phyloP scores from a whole-genome alignment of 2,888 invertebrate species.

The Lasius platythorax region DNA sequence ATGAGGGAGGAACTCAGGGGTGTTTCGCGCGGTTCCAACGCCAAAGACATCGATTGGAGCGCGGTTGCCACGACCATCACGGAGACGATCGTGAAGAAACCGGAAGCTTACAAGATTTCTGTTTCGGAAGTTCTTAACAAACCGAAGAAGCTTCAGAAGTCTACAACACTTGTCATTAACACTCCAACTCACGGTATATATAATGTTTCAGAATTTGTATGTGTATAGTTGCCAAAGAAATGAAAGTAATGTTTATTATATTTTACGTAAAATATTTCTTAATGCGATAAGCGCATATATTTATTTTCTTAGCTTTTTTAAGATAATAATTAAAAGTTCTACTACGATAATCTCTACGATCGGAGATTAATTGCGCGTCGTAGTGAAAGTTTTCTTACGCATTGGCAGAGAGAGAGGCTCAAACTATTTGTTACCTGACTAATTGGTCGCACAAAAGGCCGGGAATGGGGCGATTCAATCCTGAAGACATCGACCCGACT shows the following conservation, averaged over 20 bases:
- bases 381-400: constrained; percentile 5
- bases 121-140: constrained; percentile 90
- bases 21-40: constrained; percentile 93
- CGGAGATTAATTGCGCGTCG: background rate
- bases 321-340: background rate
- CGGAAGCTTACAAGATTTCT: constrained; percentile 92
- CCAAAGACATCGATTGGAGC: constrained; percentile 95
- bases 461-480: constrained; percentile 94
- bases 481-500: constrained; percentile 94
- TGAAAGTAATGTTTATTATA: background rate
- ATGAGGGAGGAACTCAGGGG: constrained; percentile 96
- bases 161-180: constrained; percentile 88
- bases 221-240: background rate
- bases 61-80: constrained; percentile 90
- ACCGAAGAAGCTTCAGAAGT: constrained; percentile 88
- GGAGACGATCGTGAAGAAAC: constrained; percentile 89
- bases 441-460: constrained; percentile 98
- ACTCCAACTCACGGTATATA: constrained; percentile 79
- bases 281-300: background rate
- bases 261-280: background rate
- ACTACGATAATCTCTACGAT: background rate
- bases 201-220: background rate
- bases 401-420: constrained; percentile 92
- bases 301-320: background rate
- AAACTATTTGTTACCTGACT: constrained; percentile 97